Conservation (phyloP, 2,888 invertebrate species). For the Drosophila monieri region DNA sequence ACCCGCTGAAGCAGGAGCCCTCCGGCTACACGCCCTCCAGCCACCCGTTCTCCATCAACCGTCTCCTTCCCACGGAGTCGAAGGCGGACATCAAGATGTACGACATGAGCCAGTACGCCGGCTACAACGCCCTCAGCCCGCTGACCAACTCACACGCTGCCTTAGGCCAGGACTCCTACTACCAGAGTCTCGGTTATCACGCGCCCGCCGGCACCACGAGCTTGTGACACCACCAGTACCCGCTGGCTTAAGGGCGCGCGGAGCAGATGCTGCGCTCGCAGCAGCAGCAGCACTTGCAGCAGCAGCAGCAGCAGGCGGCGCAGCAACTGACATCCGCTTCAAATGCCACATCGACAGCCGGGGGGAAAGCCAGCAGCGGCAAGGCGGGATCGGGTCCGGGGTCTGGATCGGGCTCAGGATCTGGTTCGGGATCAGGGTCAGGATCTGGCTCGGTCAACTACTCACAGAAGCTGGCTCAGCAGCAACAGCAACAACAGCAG, state of each 20-base stretch:
- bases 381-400: conserved; percentile 59
- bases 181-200: conserved; percentile 92
- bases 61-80: conserved; percentile 94
- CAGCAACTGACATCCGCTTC: conserved; percentile 76
- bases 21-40: conserved; percentile 91
- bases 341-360: conserved; percentile 57
- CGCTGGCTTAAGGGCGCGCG: conserved; percentile 90
- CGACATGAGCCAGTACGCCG: conserved; percentile 89
- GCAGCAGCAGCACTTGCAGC: conserved; percentile 61
- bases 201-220: conserved; percentile 89
- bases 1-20: conserved; percentile 91
- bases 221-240: conserved; percentile 95
- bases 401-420: conserved; percentile 57
- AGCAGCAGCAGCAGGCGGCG: conserved; percentile 68
- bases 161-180: conserved; percentile 91
- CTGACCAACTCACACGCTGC: conserved; percentile 87
- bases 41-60: conserved; percentile 97
- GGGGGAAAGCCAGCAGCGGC: conserved; percentile 66
- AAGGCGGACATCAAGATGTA: conserved; percentile 97
- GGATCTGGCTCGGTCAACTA: conserved; percentile 59
- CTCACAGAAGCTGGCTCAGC: conserved; percentile 69
- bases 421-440: conserved; percentile 48
- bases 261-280: conserved; percentile 82
- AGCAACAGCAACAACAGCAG: conserved; percentile 66
- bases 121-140: conserved; percentile 87